phyloP scores from a whole-genome alignment of 2,113 vertebrate species.

The Colinus virginianus region DNA sequence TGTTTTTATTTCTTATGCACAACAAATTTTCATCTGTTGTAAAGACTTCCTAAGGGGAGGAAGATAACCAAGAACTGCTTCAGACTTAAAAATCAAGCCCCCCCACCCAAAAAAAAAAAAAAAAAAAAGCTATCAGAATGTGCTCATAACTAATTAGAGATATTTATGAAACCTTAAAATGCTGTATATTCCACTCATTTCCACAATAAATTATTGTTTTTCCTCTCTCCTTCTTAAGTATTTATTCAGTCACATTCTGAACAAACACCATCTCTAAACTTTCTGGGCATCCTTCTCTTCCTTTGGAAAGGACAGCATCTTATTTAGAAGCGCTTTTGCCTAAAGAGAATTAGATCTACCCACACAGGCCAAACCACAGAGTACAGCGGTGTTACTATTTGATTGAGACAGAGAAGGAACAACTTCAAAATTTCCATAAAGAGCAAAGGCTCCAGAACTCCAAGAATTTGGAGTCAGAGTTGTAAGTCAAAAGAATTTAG shows the following conservation, averaged over 20 bases:
- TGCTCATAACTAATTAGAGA: background rate
- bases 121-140: background rate
- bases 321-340: background rate
- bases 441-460: background rate
- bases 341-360: background rate
- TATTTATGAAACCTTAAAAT: background rate
- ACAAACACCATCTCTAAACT: background rate
- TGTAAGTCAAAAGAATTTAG: background rate
- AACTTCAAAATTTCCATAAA: background rate
- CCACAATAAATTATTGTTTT: background rate
- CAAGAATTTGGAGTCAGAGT: background rate
- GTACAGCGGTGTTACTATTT: background rate
- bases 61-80: background rate
- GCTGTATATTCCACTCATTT: background rate
- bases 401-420: background rate
- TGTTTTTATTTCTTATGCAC: background rate
- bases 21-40: background rate
- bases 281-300: background rate
- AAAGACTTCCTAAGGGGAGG: background rate
- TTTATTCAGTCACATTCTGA: background rate
- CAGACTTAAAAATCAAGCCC: background rate
- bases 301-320: background rate
- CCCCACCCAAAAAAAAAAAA: no score
- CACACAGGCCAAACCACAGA: fast-evolving
- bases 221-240: background rate